Base-by-base conservation (phyloP, 2,113 vertebrate species). In the Pseudolaguvia tuberculata region DNA sequence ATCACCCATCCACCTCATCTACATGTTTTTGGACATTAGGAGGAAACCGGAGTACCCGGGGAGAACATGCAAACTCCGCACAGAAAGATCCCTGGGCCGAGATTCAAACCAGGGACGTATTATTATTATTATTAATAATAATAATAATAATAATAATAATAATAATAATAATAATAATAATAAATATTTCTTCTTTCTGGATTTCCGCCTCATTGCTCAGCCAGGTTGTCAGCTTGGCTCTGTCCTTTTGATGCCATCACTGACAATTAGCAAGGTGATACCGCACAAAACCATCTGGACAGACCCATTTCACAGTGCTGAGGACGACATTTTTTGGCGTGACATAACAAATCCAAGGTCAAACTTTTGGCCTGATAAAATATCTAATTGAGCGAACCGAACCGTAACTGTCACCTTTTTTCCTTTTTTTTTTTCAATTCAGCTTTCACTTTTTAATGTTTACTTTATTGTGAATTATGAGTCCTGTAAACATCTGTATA, bases 191-290 rank as follows among this genome's bases (percentile, higher is more conserved):
- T 21, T 66, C 42, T 18, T 29, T 31, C 13, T 65, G 59, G 17
- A 66, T 76, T 57, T 66, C 73, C 47, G 39, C 89, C 85, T 89
- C 86, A 86, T 87, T 88, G 87, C 86, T 90, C 87, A 88, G 88
- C 87, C 86, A 86, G 84, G 86, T 88, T 91, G 89, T 90, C 91
- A 90, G 87, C 88, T 90, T 87, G 85, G 84, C 88, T 88, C 67
- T 84, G 79, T 91, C 86, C 88, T 87, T 89, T 89, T 89, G 90
- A 91, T 89, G 89, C 85, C 89, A 90, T 90, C 88, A 89, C 88
- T 91, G 90, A 90, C 89, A 92, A 90, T 91, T 91, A 92, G 89
- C 87, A 89, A 89, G 90, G 90, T 84, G 88, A 85, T 85, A 89
- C 87, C 87, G 88, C 88, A 88, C 89, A 90, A 88, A 91, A 89